Evolutionary conservation across 2,888 invertebrate genomes (phyloP).

Genomic region (Epirrhoe alternata): DNA sequence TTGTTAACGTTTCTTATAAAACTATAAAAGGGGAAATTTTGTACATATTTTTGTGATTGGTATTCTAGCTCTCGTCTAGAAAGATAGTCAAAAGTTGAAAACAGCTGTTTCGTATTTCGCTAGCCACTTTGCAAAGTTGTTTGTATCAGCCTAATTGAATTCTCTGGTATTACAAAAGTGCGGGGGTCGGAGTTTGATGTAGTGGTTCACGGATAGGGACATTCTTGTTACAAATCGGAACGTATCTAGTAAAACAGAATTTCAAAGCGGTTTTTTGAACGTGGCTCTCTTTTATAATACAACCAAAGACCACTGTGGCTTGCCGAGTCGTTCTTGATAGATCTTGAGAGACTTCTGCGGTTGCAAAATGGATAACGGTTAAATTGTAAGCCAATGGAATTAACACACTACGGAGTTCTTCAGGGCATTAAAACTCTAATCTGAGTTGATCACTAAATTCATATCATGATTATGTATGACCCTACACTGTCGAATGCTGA

Average conservation of each 20-base stretch:
- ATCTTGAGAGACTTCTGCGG: too few relatives aligned
- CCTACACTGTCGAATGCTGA: background rate
- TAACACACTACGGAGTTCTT: too few relatives aligned
- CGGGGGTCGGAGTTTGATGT: background rate
- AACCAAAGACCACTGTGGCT: too few relatives aligned
- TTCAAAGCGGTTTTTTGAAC: too few relatives aligned
- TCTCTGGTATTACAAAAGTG: background rate
- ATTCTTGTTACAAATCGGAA: background rate
- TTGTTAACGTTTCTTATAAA: background rate
- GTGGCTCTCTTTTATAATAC: too few relatives aligned
- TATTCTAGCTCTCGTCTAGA: background rate
- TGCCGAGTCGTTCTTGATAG: too few relatives aligned
- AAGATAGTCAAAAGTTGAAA: background rate
- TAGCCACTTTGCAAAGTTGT: background rate
- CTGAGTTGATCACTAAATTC: too few relatives aligned
- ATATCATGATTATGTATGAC: too few relatives aligned
- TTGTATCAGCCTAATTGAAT: background rate
- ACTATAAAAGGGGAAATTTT: conserved; percentile 1
- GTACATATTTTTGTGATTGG: background rate
- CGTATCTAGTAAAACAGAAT: too few relatives aligned
- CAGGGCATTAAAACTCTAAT: too few relatives aligned
- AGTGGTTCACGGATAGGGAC: conserved; percentile 9
- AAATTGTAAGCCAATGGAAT: too few relatives aligned
- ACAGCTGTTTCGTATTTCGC: background rate
- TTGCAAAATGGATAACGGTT: too few relatives aligned